Percentiles rank a stretch among this genome's conserved stretches.
Evolutionary conservation across 1,140 invertebrate genomes (phyloP).

Genomic region (Eulimnadia texana): DNA sequence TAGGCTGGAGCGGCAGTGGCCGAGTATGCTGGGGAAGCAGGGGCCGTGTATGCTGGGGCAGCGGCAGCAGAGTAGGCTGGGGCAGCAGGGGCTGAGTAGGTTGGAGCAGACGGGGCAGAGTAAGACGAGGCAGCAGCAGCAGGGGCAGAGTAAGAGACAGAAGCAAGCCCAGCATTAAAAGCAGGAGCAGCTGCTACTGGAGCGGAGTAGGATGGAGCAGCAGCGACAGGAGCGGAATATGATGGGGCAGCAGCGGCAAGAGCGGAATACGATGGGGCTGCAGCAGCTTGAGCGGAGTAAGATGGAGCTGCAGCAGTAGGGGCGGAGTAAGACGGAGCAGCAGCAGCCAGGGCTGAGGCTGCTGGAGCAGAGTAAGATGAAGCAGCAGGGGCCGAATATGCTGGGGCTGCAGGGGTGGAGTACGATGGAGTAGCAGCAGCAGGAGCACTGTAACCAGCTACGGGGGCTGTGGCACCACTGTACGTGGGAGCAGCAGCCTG

Average conservation of each 20-base stretch:
- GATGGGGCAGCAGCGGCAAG: background rate
- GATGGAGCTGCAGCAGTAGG: background rate
- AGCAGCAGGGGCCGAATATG: background rate
- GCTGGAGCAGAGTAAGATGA: background rate
- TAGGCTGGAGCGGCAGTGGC: constrained; percentile 2
- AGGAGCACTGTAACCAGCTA: background rate
- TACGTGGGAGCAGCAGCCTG: background rate
- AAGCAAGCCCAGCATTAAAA: background rate
- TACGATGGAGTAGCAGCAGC: too few species aligned
- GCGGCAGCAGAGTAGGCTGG: background rate
- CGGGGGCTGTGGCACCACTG: background rate
- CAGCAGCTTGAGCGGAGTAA: background rate
- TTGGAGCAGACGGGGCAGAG: background rate
- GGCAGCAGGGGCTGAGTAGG: constrained; percentile 3
- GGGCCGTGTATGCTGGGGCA: too few species aligned
- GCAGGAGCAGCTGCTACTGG: background rate
- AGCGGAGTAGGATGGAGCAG: background rate
- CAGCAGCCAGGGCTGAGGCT: background rate
- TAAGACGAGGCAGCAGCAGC: background rate
- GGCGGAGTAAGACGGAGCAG: background rate
- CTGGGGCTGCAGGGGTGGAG: background rate
- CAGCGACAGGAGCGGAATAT: background rate
- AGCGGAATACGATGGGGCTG: background rate
- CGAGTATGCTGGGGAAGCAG: too few species aligned
- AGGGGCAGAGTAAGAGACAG: constrained; percentile 1